phyloP scores from a whole-genome alignment of 2,888 invertebrate genomes.

The Elysia crispata region DNA sequence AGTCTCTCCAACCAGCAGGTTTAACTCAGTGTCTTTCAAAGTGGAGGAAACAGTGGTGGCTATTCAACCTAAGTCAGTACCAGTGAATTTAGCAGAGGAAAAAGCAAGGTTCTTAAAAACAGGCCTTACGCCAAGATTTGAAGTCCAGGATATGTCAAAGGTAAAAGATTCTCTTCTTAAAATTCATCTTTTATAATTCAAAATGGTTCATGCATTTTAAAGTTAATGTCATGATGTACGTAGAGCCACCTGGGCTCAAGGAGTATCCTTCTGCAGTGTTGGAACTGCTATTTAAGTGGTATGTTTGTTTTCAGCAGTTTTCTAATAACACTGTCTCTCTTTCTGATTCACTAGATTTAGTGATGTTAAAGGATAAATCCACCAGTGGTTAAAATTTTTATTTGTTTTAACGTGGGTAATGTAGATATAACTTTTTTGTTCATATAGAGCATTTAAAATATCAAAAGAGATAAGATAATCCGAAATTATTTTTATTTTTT shows the following conservation, averaged over 20 bases:
- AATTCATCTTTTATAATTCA: neutral
- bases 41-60: slow-evolving; percentile 45
- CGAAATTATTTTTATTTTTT: neutral
- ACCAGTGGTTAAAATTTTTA: neutral
- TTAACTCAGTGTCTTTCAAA: slow-evolving; percentile 38
- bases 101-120: slow-evolving; percentile 71
- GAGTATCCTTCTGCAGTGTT: neutral
- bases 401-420: neutral
- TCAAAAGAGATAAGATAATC: neutral
- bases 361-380: too few relatives aligned
- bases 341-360: neutral
- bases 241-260: neutral
- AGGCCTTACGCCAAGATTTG: slow-evolving; percentile 71
- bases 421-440: neutral
- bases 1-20: slow-evolving; percentile 6
- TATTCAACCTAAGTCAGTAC: slow-evolving; percentile 47
- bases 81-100: slow-evolving; percentile 72
- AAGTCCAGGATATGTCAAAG: slow-evolving; percentile 60
- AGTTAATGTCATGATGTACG: neutral
- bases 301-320: neutral
- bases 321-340: neutral
- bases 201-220: neutral
- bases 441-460: neutral
- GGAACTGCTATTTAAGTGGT: neutral
- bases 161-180: slow-evolving; percentile 31